Evolutionary conservation across 2,113 vertebrate species (phyloP).

Genomic region (Bubalus kerabau): DNA sequence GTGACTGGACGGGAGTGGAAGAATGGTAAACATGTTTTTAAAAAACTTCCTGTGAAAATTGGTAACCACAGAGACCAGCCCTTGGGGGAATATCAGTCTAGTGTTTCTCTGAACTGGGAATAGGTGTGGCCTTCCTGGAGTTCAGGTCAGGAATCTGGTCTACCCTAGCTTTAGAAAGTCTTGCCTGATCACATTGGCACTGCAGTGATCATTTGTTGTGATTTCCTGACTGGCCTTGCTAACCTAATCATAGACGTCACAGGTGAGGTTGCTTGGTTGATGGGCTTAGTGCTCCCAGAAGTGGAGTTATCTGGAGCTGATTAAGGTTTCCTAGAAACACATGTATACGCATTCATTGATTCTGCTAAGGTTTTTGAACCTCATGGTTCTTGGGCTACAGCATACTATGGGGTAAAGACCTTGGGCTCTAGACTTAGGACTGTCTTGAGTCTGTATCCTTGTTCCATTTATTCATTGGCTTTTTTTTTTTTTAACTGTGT

Average conservation of each 20-base stretch:
- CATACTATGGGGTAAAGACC: background rate
- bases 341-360: background rate
- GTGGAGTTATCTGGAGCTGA: background rate
- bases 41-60: background rate
- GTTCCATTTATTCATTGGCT: background rate
- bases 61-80: background rate
- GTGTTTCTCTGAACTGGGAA: background rate
- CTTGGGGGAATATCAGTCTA: background rate
- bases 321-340: background rate
- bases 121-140: background rate
- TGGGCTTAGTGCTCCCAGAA: background rate
- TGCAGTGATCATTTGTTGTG: background rate
- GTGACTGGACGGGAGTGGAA: accelerated
- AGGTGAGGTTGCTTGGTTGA: no score
- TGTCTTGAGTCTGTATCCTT: background rate
- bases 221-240: background rate
- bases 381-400: background rate
- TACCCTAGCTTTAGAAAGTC: background rate
- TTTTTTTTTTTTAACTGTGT: background rate
- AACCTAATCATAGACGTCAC: background rate
- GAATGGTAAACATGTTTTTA: background rate
- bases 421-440: background rate
- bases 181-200: background rate
- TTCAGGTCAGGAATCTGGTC: background rate
- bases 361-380: background rate